Evolutionary conservation across 1,140 invertebrate genomes (phyloP).

Genomic region (Tetraneura akinire): DNA sequence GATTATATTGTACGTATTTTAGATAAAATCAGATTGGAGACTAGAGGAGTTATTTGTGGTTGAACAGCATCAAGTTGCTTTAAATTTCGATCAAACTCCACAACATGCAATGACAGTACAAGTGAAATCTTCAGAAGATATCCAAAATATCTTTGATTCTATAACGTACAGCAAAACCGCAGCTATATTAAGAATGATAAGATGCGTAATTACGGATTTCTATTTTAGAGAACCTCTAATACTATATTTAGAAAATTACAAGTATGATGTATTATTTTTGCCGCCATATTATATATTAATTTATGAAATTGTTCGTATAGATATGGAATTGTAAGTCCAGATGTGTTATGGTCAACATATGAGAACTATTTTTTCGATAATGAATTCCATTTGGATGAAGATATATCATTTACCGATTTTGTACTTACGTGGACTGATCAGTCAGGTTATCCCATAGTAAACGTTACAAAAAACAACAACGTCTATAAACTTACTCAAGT

Average conservation of each 20-base stretch:
- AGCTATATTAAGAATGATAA: conserved; percentile 49
- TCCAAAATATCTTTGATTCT: conserved; percentile 88
- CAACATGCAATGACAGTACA: conserved; percentile 84
- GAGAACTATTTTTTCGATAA: conserved; percentile 37
- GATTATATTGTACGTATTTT: not conserved
- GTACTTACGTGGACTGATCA: conserved; percentile 75
- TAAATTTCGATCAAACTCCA: conserved; percentile 59
- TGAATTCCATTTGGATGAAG: not conserved
- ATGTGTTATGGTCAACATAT: conserved; percentile 21
- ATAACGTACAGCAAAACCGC: conserved; percentile 88
- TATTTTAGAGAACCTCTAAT: conserved; percentile 14
- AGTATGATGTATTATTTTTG: not conserved
- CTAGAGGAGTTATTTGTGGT: conserved; percentile 60
- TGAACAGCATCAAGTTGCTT: conserved; percentile 60
- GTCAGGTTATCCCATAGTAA: conserved; percentile 73
- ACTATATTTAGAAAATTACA: conserved; percentile 12
- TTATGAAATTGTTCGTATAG: not conserved
- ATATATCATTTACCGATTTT: conserved; percentile 58
- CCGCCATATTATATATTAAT: not conserved
- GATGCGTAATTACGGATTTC: not conserved
- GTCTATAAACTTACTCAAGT: not conserved
- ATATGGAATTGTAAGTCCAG: not conserved
- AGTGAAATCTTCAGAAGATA: conserved; percentile 85
- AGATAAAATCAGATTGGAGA: conserved; percentile 58
- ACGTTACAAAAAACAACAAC: conserved; percentile 60